Evolutionary conservation across 1,140 invertebrate genomes (phyloP).

Genomic region (Schlechtendalia chinensis): DNA sequence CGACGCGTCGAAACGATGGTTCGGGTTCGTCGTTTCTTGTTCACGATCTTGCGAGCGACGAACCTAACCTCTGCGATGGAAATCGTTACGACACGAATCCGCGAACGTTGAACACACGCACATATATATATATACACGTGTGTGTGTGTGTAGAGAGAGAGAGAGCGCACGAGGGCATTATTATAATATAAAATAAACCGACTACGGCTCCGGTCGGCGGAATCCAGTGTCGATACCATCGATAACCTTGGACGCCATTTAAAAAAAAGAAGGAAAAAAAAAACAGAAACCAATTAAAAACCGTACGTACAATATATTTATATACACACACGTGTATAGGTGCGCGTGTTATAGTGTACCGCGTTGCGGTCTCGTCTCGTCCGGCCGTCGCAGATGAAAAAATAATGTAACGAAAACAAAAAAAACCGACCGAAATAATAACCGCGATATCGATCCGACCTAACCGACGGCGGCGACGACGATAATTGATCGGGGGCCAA

Average conservation of each 20-base stretch:
- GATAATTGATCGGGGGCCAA: constrained; percentile 4
- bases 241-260: constrained; percentile 35
- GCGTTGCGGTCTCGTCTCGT: background rate
- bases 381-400: background rate
- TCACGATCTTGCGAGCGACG: too few relatives aligned
- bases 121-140: background rate
- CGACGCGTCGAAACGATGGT: too few relatives aligned
- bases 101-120: too few relatives aligned
- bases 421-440: too few relatives aligned
- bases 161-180: too few relatives aligned
- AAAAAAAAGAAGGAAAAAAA: background rate
- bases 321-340: too few relatives aligned
- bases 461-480: background rate
- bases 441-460: background rate
- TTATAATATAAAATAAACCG: background rate
- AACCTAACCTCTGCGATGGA: too few relatives aligned
- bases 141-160: too few relatives aligned
- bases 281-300: constrained; percentile 49
- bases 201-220: constrained; percentile 1
- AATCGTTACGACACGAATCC: background rate
- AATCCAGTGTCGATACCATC: constrained; percentile 40
- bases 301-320: background rate
- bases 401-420: background rate
- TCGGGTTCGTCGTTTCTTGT: too few relatives aligned
- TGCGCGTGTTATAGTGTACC: too few relatives aligned